These are phyloP conservation scores for Mustela erminea DNA, from an alignment of 2,797 vertebrate species.

Conservation along the genomic window DNA sequence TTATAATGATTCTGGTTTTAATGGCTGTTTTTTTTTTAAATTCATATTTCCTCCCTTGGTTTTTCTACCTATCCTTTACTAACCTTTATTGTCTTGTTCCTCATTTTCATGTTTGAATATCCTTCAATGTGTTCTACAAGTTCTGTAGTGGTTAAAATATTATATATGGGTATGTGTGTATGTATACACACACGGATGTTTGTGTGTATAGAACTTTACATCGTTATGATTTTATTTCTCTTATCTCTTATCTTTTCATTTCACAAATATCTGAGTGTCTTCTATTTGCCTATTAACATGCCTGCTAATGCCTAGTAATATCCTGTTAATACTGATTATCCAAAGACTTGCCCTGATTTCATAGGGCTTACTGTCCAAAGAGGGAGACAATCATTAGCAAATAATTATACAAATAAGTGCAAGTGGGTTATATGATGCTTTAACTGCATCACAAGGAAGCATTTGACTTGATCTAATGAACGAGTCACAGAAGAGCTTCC, in stretches of 20 bases:
- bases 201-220: neutral
- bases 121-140: neutral
- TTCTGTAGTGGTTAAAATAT: neutral
- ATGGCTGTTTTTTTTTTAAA: neutral
- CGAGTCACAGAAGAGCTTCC: neutral
- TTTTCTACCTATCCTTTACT: neutral
- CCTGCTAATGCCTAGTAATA: neutral
- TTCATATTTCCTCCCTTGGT: neutral
- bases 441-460: neutral
- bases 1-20: neutral
- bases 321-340: neutral
- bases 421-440: neutral
- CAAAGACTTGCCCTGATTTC: neutral
- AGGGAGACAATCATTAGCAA: neutral
- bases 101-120: neutral
- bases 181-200: neutral
- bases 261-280: neutral
- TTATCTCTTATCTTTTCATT: neutral
- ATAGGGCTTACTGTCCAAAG: neutral
- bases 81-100: neutral
- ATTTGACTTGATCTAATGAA: neutral
- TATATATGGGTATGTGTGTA: neutral
- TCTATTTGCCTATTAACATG: neutral
- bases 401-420: neutral
- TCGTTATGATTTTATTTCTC: neutral